Conservation (phyloP, 1,140 invertebrate genomes). For the Listronotus bonariensis region DNA sequence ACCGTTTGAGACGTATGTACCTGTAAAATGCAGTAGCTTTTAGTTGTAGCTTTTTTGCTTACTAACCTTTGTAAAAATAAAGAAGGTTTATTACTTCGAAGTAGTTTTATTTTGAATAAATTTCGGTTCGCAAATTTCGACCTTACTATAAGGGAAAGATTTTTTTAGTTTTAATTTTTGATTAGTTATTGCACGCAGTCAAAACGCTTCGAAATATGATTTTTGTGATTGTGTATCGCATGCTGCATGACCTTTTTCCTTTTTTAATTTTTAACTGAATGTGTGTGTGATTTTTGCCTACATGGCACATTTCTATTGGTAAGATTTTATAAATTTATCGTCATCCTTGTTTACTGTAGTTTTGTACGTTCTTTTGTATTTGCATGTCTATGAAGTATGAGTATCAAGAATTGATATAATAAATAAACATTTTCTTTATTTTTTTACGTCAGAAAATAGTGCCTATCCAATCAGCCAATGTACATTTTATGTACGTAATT, state of each 20-base stretch:
- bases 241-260: conserved; percentile 27
- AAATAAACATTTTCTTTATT: too few relatives aligned
- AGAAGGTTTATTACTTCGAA: conserved; percentile 28
- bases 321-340: conserved; percentile 28
- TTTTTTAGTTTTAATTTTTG: conserved; percentile 48
- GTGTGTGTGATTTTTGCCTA: conserved; percentile 40
- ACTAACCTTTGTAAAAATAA: conserved; percentile 46
- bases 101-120: conserved; percentile 38
- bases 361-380: background rate
- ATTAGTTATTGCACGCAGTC: conserved; percentile 1
- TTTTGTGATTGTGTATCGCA: conserved; percentile 9
- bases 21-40: conserved; percentile 48
- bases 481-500: too few relatives aligned
- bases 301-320: conserved; percentile 40
- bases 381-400: background rate
- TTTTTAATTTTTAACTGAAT: conserved; percentile 39
- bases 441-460: too few relatives aligned
- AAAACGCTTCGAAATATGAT: conserved; percentile 9
- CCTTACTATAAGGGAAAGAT: conserved; percentile 58
- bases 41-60: conserved; percentile 51
- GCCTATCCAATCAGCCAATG: too few relatives aligned
- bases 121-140: conserved; percentile 49
- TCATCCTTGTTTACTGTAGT: conserved; percentile 5
- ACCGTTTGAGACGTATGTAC: conserved; percentile 33
- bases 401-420: background rate